These are phyloP conservation scores for Basileuterus tristriatus DNA, from an alignment of 2,797 vertebrate genomes.

Conservation along the genomic window DNA sequence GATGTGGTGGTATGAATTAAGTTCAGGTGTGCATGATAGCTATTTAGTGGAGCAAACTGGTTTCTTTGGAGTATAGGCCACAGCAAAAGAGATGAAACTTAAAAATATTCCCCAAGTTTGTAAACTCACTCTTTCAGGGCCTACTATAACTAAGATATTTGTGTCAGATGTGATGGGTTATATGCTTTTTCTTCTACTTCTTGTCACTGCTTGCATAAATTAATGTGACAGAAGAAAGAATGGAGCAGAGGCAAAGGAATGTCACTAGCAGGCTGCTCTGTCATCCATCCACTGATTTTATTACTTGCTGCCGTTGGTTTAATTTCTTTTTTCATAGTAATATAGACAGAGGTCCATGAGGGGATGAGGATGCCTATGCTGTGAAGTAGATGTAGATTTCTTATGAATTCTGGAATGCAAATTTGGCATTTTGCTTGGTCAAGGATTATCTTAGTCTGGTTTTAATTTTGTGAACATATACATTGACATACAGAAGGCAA, in stretches of 20 bases:
- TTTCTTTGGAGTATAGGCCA: neutral
- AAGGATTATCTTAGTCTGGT: neutral
- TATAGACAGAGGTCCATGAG: neutral
- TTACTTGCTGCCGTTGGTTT: neutral
- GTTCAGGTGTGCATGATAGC: neutral
- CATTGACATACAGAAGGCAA: conserved; percentile 22
- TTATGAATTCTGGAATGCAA: neutral
- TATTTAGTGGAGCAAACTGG: neutral
- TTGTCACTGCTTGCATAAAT: neutral
- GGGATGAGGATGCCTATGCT: neutral
- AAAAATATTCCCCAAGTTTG: neutral
- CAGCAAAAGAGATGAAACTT: neutral
- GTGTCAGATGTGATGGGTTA: neutral
- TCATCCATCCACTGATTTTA: neutral
- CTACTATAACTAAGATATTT: neutral
- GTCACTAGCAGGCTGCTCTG: neutral
- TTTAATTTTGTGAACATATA: neutral
- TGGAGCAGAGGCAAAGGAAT: neutral
- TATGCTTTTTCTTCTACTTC: neutral
- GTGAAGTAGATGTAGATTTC: neutral
- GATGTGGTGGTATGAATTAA: neutral
- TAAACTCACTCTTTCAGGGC: neutral
- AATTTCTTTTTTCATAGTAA: neutral
- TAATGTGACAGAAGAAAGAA: neutral
- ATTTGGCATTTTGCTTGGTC: neutral